Evolutionary conservation across 2,888 invertebrate genomes (phyloP), one percentile per base, ranked within the genome.

Genomic region (Dynastes maya): DNA sequence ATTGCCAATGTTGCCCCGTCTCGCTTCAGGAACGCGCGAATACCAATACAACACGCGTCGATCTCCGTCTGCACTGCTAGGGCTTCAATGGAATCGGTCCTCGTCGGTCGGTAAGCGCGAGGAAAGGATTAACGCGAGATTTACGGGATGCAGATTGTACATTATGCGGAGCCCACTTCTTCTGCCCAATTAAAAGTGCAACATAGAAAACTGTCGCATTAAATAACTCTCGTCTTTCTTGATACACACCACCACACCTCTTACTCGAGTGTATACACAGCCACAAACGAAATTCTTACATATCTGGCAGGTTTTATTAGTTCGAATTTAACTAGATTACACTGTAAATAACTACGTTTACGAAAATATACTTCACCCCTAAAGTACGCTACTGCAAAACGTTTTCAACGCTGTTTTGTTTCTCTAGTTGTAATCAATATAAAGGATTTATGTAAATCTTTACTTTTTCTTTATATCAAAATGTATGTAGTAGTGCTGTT

Each of bases 151-250:
- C 81, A 81, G 82, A 81, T 81, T 82, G 85, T 83, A 84, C 84
- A 85, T 85, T 85, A 85, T 85, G 84, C 84, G 84, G 85, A 84
- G 85, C 84, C 83, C 83, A 83, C 85, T 83, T 83, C 85, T 84
- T 83, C 85, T 84, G 83, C 85, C 86, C 86, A 86, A 86, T 86
- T 86, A 86, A 85, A 86, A 85, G 84, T 83, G 83, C 84, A 83
- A 85, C 86, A 86, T 85, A 83, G 84, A 80, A 81, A 83, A 82
- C 82, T 85, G 85, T 84, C 85, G 82, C 84, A 84, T 85, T 86
- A 86, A 86, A 86, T 86, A 85, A 85, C 84, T 84, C 83, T 81
- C 80, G 81, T 81, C 81, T 80, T 83, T 78, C 76, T 74, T 72
- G 72, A 82, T 84, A 84, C 83, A 83, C 83, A 82, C 83, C 83